Base-by-base conservation (phyloP, 2,888 invertebrate species). In the Oxytorus armatus region DNA sequence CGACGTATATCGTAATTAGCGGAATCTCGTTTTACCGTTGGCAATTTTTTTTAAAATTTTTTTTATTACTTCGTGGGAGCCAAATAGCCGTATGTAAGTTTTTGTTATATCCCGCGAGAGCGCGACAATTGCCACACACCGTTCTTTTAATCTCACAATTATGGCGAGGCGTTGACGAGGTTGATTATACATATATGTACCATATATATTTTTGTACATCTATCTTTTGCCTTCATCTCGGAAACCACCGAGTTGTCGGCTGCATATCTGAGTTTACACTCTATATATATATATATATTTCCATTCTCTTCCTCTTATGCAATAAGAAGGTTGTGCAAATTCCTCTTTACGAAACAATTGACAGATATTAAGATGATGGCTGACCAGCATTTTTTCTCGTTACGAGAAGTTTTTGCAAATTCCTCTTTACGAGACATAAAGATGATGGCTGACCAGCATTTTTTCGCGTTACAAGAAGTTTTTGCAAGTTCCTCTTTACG, bases 81-180 rank as follows among this genome's bases (percentile, higher is more conserved):
- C 3, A 5, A 21, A 21, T 7, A 59, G 55, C 29, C 44, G 49
- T 55, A 14, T n/a, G 57, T 14, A 53, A 51, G 68, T 59, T 63
- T 63, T 70, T 77, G 69, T 65, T 70, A 49, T 65, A 23, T 44
- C 25, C n/a, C 10, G 74, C 39, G 61, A 61, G 61, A 53, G 63
- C 49, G 63, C 74, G 63, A 63, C 79, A 79, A 76, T 79, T 79
- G 76, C 79, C 51, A 72, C 16, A 39, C 70, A 63, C 77, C 49
- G 77, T 74, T 77, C 69, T 81, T 77, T 74, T 74, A 73, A 77
- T 81, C 77, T 69, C 69, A 65, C 77, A 73, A 73, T 78, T 73
- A 74, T 44, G 23, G 44, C 51, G 61, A 78, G 59, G 51, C 75
- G 68, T 68, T 14, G 59, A 75, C 68, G 65, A 47, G 23, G 55